A percentile compares a stretch with the other conserved stretches of the same genome.
Conservation (phyloP, 2,888 invertebrate genomes). For the Teinopalpus imperialis region DNA sequence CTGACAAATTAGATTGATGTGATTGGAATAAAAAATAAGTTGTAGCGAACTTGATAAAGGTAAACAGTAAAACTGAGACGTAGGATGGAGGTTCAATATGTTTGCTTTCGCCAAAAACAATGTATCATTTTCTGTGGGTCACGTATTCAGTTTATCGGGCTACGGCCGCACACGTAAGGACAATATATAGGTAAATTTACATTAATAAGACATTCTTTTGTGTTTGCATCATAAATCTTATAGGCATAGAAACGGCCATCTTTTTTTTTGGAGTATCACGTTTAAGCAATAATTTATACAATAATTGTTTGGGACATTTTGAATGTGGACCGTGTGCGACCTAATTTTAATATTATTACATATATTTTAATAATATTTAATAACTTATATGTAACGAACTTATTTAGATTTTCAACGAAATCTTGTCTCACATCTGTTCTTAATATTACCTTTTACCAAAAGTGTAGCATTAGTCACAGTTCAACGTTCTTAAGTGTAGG, state of each 20-base stretch:
- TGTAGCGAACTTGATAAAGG: slow-evolving; percentile 2
- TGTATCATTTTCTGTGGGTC: slow-evolving; percentile 43
- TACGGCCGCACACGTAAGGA: slow-evolving; percentile 51
- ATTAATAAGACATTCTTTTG: slow-evolving; percentile 50
- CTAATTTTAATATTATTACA: slow-evolving; percentile 8
- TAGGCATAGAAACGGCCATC: slow-evolving; percentile 28
- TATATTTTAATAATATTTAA: no score
- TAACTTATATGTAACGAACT: no score
- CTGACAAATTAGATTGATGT: no score
- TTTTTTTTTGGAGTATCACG: not conserved
- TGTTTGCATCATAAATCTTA: slow-evolving; percentile 50
- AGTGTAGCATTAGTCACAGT: slow-evolving; percentile 14
- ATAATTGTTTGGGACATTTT: no score
- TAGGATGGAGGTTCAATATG: slow-evolving; percentile 43
- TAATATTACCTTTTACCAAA: slow-evolving; percentile 3
- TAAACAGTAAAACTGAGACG: slow-evolving; percentile 35
- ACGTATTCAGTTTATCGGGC: slow-evolving; percentile 60
- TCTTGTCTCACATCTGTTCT: slow-evolving; percentile 2
- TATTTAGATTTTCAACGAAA: no score
- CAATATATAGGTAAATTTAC: slow-evolving; percentile 52
- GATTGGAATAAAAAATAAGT: slow-evolving; percentile 16
- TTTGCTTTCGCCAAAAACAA: slow-evolving; percentile 56
- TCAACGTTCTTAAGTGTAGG: slow-evolving; percentile 14
- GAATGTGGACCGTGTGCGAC: no score
- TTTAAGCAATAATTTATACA: no score